phyloP scores from a whole-genome alignment of 2,888 invertebrate species.

The Xanthia icteritia region DNA sequence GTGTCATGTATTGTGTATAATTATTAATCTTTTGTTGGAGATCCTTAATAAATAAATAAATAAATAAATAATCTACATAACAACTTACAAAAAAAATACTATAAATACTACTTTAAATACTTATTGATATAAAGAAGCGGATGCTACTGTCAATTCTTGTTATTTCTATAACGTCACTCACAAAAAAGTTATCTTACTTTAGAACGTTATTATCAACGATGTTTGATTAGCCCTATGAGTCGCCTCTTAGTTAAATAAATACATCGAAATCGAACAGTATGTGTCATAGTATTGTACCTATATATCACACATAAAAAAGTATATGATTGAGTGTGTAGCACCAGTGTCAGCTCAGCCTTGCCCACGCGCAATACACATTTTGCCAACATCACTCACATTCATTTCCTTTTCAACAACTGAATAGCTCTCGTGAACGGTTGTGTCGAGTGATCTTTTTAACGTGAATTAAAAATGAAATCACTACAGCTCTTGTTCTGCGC shows the following conservation, averaged over 20 bases:
- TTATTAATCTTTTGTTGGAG: too few relatives aligned
- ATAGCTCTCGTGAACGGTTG: background rate
- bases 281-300: background rate
- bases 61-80: too few relatives aligned
- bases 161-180: background rate
- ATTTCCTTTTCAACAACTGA: background rate
- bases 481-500: background rate
- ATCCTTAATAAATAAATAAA: too few relatives aligned
- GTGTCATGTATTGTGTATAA: too few relatives aligned
- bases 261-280: constrained; percentile 5
- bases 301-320: background rate
- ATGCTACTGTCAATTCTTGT: constrained; percentile 1
- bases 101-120: too few relatives aligned
- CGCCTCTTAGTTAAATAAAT: constrained; percentile 1
- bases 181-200: background rate
- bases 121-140: background rate
- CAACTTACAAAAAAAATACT: too few relatives aligned
- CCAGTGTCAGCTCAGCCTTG: constrained; percentile 1
- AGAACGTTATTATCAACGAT: background rate
- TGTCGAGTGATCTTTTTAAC: background rate
- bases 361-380: background rate
- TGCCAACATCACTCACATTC: background rate
- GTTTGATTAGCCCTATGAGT: constrained; percentile 21
- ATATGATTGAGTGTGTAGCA: background rate
- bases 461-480: constrained; percentile 28